Evolutionary conservation across 2,888 invertebrate genomes (phyloP).

Genomic region (Drosophila rubida): DNA sequence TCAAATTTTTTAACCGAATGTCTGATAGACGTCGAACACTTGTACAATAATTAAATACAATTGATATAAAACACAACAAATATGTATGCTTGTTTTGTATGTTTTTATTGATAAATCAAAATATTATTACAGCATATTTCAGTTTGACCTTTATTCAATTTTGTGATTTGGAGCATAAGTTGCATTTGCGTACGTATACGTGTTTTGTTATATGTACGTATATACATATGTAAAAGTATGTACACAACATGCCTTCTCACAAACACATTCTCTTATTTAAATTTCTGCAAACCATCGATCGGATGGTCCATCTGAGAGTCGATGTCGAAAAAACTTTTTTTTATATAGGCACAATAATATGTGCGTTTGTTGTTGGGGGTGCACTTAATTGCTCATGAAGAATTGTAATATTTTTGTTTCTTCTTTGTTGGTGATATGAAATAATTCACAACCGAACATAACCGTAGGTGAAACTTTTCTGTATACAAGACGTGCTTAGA

Average conservation of each 20-base stretch:
- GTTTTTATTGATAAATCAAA: background rate
- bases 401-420: constrained; percentile 3
- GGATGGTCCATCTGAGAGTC: background rate
- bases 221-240: background rate
- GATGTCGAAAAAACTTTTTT: background rate
- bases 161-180: constrained; percentile 1
- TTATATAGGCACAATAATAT: constrained; percentile 3
- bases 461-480: constrained; percentile 70
- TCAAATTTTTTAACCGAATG: background rate
- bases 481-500: constrained; percentile 56
- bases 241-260: constrained; percentile 18
- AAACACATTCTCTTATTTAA: constrained; percentile 24
- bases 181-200: constrained; percentile 3
- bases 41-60: background rate
- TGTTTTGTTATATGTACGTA: background rate
- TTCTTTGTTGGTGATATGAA: constrained; percentile 10
- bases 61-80: background rate
- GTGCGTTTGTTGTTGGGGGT: background rate
- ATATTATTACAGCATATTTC: constrained; percentile 8
- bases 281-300: constrained; percentile 12
- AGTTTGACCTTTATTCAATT: constrained; percentile 15
- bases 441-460: constrained; percentile 62
- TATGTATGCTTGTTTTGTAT: background rate
- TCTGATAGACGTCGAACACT: background rate
- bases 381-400: constrained; percentile 10